Conservation (phyloP, 2,113 vertebrate species). For the Reinhardtius hippoglossoides region DNA sequence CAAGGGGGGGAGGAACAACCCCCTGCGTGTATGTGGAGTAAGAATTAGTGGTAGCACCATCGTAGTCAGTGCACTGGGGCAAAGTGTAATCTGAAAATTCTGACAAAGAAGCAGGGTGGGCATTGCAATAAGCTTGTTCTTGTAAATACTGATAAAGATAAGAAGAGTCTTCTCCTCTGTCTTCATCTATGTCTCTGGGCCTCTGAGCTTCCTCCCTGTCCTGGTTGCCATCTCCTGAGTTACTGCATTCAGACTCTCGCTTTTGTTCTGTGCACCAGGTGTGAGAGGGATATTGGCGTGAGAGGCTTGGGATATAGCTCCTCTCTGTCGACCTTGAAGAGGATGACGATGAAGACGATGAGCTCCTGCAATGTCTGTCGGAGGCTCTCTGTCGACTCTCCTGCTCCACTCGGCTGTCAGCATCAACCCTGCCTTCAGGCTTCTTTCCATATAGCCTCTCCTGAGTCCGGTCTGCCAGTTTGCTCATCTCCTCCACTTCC, state of each 20-base stretch:
- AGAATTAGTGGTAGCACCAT: neutral
- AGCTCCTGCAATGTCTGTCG: neutral
- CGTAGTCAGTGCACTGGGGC: neutral
- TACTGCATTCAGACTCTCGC: neutral
- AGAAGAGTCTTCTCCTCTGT: neutral
- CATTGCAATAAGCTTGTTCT: neutral
- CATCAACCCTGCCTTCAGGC: neutral
- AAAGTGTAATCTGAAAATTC: slow-evolving; percentile 9
- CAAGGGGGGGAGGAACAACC: neutral
- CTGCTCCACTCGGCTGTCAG: neutral
- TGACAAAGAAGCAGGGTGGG: neutral
- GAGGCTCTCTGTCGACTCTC: neutral
- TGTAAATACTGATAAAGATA: slow-evolving; percentile 5
- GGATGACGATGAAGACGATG: slow-evolving; percentile 28
- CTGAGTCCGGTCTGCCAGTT: slow-evolving; percentile 59
- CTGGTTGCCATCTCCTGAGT: neutral
- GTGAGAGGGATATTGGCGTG: neutral
- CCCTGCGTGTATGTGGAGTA: slow-evolving; percentile 3
- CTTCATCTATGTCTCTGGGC: neutral
- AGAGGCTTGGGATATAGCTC: slow-evolving; percentile 27
- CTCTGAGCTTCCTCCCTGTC: neutral
- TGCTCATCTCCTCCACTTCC: slow-evolving; percentile 62
- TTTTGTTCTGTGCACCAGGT: neutral
- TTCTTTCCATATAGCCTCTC: slow-evolving; percentile 70
- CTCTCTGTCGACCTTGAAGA: slow-evolving; percentile 18